Evolutionary conservation across 2,888 invertebrate species (phyloP), one percentile per base, ranked within the genome.

Genomic region (Lasioglossum leucozonium): DNA sequence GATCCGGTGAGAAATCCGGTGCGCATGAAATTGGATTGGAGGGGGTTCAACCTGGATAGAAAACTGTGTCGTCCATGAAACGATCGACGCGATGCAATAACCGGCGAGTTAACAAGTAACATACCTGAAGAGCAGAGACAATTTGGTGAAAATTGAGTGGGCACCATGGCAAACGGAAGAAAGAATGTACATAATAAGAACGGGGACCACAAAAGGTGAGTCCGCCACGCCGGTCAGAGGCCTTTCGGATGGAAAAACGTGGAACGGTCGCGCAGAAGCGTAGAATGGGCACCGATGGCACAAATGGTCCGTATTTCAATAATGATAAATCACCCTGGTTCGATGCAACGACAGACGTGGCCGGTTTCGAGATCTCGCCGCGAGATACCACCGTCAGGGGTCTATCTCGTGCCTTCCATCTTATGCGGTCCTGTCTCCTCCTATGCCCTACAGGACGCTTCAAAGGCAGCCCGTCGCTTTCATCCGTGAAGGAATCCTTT

Each of bases 301-400:
- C 84, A 92, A 91, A 91, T 91, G 90, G 90, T 89, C 92, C 88
- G 91, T 91, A 92, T 93, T 93, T 93, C 91, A 92, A 93, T 93
- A 91, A 93, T 91, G 91, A 93, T 93, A 93, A 93, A 93, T 93
- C 93, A 93, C 90, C 91, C 88, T 74, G 85, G 88, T 92, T 93
- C 91, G 91, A 92, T 90, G 91, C 89, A 92, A 91, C 88, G 90
- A 90, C 91, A 89, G 90, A 91, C 90, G 87, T 79, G 89, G 87
- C 88, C 88, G 88, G 85, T 83, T 86, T 82, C 84, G 81, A 92
- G 93, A 93, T 93, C 91, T 88, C 88, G 81, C 87, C 86, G 89
- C 85, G 88, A 92, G 93, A 93, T 93, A 93, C 92, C 90, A 85
- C 90, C 90, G 88, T 89, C 84, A 88, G 87, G 86, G 85, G 87